phyloP scores from a whole-genome alignment of 1,140 invertebrate genomes.

The Helicoverpa armigera region DNA sequence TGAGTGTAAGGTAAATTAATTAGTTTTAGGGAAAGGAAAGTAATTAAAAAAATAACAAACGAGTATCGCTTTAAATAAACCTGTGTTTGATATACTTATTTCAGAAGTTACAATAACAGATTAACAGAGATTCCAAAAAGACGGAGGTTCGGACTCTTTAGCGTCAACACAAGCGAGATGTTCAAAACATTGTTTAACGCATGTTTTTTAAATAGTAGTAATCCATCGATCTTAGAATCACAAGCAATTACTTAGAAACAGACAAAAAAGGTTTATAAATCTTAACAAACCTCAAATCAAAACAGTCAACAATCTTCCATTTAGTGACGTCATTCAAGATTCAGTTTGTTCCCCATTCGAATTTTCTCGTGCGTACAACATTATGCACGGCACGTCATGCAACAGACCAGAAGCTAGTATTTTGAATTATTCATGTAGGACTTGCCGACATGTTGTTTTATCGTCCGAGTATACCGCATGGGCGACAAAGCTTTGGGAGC shows the following conservation, averaged over 20 bases:
- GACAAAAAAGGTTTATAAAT: neutral
- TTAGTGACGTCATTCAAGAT: conserved; percentile 9
- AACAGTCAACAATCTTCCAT: neutral
- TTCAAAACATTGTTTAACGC: too few species aligned
- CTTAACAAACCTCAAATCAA: too few species aligned
- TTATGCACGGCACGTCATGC: neutral
- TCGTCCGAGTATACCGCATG: neutral
- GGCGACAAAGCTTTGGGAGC: neutral
- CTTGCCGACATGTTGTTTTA: conserved; percentile 4
- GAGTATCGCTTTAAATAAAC: too few species aligned
- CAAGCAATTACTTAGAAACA: too few species aligned
- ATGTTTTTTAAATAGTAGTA: too few species aligned
- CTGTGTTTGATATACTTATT: too few species aligned
- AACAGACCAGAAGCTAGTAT: conserved; percentile 13
- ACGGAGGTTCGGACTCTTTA: too few species aligned
- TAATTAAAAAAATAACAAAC: too few species aligned
- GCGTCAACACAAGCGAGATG: too few species aligned
- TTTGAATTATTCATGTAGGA: conserved; percentile 8
- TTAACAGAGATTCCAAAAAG: too few species aligned
- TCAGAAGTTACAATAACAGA: too few species aligned
- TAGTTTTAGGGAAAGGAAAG: neutral
- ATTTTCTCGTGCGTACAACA: neutral
- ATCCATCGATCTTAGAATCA: too few species aligned
- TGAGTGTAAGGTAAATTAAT: neutral
- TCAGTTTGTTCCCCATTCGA: neutral